Conservation (phyloP, 2,797 vertebrate genomes). For the Gallinago nigripennis region DNA sequence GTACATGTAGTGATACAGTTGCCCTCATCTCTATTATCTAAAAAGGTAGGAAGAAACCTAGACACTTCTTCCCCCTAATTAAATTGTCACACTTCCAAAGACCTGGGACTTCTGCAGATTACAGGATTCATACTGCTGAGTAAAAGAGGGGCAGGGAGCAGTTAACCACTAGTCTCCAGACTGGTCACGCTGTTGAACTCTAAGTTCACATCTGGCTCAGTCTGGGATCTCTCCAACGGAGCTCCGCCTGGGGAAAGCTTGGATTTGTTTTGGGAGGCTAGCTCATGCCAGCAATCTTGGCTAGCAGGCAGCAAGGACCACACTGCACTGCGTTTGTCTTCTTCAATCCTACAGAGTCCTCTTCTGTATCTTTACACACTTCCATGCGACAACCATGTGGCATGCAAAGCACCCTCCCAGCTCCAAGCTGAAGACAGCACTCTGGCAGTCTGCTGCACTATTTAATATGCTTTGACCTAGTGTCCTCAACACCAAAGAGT, state of each 20-base stretch:
- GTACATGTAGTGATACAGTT: background rate
- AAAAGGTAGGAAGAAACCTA: background rate
- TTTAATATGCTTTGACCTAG: background rate
- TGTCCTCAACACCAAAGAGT: background rate
- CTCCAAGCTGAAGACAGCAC: background rate
- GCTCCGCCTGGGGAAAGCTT: background rate
- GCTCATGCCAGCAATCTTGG: background rate
- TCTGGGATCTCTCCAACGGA: background rate
- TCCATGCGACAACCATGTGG: accelerated
- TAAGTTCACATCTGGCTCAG: background rate
- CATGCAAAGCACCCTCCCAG: background rate
- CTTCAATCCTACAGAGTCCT: background rate
- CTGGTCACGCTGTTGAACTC: background rate
- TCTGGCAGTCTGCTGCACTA: background rate
- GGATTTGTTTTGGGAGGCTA: background rate
- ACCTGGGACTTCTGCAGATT: background rate
- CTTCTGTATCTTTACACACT: background rate
- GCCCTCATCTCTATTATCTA: background rate
- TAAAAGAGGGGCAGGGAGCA: background rate
- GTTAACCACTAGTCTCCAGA: background rate
- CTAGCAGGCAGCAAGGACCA: background rate
- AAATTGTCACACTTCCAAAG: background rate
- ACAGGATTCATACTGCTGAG: background rate
- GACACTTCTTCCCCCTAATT: background rate
- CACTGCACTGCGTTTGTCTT: background rate